These are phyloP conservation scores for Hermaeophaga mercurialis DNA, from an alignment of 2,888 invertebrate genomes.

Conservation along the genomic window DNA sequence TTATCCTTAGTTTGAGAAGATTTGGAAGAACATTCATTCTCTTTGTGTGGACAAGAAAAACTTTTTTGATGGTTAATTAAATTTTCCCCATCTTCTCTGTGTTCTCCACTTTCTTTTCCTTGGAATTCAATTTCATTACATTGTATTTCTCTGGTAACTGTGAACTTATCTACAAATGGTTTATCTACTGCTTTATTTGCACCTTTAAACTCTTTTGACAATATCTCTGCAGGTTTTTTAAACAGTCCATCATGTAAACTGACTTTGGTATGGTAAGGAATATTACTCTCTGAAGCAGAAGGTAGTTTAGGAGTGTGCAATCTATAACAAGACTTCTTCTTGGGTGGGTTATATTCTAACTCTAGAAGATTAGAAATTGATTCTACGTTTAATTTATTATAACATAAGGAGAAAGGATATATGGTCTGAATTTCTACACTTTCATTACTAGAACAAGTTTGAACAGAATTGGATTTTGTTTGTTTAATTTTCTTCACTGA, in stretches of 20 bases:
- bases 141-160: slow-evolving; percentile 27
- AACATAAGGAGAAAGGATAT: slow-evolving; percentile 27
- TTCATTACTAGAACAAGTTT: not conserved
- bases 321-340: slow-evolving; percentile 35
- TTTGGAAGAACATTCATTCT: no score
- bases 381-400: slow-evolving; percentile 16
- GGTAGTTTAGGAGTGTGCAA: slow-evolving; percentile 29
- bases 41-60: no score
- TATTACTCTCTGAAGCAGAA: slow-evolving; percentile 29
- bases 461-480: not conserved
- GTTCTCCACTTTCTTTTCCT: not conserved
- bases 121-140: slow-evolving; percentile 25
- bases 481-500: no score
- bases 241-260: slow-evolving; percentile 32
- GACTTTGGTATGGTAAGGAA: slow-evolving; percentile 36
- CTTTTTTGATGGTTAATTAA: no score
- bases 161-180: slow-evolving; percentile 18
- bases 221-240: slow-evolving; percentile 3
- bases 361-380: slow-evolving; percentile 27
- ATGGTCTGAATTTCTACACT: slow-evolving; percentile 21
- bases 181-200: not conserved
- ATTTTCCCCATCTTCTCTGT: no score
- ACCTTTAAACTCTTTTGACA: not conserved
- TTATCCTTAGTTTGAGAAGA: not conserved
- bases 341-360: slow-evolving; percentile 36